Conservation (phyloP, 2,888 invertebrate species). For the Habrosyne pyritoides region DNA sequence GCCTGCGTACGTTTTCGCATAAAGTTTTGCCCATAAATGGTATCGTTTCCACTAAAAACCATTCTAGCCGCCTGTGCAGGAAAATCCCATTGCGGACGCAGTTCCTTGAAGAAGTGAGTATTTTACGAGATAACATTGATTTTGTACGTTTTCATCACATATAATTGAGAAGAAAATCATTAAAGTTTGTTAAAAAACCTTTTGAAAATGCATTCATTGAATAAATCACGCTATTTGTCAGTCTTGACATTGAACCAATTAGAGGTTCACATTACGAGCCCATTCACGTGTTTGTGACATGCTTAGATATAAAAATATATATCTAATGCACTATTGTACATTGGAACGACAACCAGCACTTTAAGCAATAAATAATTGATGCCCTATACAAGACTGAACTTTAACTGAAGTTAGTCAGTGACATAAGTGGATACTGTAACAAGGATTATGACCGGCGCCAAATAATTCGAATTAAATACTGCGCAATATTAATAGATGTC, state of each 20-base stretch:
- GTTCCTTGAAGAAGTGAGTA: constrained; percentile 82
- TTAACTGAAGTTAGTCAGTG: too few relatives aligned
- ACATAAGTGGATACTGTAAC: too few relatives aligned
- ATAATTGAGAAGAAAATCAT: constrained; percentile 5
- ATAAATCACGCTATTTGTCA: constrained; percentile 25
- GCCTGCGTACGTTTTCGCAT: constrained; percentile 81
- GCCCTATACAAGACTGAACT: too few relatives aligned
- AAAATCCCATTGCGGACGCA: constrained; percentile 75
- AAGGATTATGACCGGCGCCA: neutral
- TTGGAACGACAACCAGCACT: constrained; percentile 13
- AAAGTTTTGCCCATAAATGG: constrained; percentile 81
- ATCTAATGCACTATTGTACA: constrained; percentile 20
- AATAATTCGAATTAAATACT: neutral
- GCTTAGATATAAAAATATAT: constrained; percentile 13
- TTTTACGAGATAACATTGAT: constrained; percentile 11
- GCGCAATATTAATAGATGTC: neutral
- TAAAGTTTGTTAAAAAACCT: constrained; percentile 26
- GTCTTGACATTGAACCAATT: constrained; percentile 65
- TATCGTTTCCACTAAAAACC: constrained; percentile 80
- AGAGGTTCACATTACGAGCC: constrained; percentile 27
- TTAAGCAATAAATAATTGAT: neutral
- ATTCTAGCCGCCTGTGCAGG: constrained; percentile 77
- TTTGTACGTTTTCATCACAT: constrained; percentile 9
- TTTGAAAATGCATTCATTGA: constrained; percentile 16
- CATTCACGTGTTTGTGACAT: constrained; percentile 43